These are phyloP conservation scores for Mylabris sibirica DNA, from an alignment of 2,888 invertebrate genomes.

Conservation along the genomic window DNA sequence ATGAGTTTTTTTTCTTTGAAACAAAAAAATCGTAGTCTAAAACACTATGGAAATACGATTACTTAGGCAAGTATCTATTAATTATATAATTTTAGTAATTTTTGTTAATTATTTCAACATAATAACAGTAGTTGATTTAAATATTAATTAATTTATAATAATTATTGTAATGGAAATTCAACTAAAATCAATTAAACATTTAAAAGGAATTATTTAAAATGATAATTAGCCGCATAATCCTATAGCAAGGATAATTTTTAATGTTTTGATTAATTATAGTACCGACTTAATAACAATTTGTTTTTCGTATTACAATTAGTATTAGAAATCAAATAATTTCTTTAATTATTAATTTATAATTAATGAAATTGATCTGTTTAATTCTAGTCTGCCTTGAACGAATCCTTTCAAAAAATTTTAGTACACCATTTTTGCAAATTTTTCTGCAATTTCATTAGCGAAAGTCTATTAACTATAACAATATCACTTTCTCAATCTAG, in stretches of 20 bases:
- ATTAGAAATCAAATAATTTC: no score
- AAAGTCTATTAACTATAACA: not conserved
- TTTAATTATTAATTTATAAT: no score
- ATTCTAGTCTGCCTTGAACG: not conserved
- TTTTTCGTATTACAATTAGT: no score
- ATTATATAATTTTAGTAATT: conserved; percentile 10
- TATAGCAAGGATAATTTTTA: not conserved
- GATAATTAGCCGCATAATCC: not conserved
- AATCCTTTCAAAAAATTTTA: not conserved
- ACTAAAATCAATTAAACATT: not conserved
- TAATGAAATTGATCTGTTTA: not conserved
- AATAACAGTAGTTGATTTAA: not conserved
- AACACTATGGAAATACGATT: not conserved
- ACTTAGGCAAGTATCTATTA: conserved; percentile 6
- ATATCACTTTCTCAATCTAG: not conserved
- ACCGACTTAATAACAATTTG: no score
- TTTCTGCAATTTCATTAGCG: not conserved
- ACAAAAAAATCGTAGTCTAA: not conserved
- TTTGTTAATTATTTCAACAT: not conserved
- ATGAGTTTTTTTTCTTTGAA: not conserved
- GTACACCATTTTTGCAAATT: not conserved
- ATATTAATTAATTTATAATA: not conserved
- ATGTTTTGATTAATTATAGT: not conserved
- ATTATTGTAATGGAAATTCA: not conserved
- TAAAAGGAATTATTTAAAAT: not conserved